Percentiles rank a stretch among this genome's conserved stretches.
Evolutionary conservation across 1,140 invertebrate species (phyloP).

Genomic region (Bombus soroeensis): DNA sequence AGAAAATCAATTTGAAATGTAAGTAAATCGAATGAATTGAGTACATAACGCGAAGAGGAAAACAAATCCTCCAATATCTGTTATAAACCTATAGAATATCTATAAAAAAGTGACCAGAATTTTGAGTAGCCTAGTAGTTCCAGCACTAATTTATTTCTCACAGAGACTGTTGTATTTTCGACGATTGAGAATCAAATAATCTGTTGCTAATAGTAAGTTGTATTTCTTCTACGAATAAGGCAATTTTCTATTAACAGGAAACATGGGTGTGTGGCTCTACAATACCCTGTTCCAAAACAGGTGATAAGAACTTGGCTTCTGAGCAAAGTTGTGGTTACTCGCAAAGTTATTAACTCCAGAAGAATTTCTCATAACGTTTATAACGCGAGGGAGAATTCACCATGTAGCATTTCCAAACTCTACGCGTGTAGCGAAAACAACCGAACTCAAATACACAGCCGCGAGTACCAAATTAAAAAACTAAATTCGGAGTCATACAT

Average conservation of each 20-base stretch:
- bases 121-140: too few relatives aligned
- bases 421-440: background rate
- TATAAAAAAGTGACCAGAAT: too few relatives aligned
- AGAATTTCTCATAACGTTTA: background rate
- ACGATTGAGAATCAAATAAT: too few relatives aligned
- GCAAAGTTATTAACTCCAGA: background rate
- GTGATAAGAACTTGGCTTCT: background rate
- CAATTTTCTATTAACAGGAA: background rate
- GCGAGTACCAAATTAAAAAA: background rate
- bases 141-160: too few relatives aligned
- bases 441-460: background rate
- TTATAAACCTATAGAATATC: too few relatives aligned
- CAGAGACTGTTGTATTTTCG: too few relatives aligned
- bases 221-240: background rate
- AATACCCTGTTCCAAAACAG: background rate
- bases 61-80: rapidly evolving
- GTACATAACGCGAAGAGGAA: too few relatives aligned
- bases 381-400: background rate
- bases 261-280: background rate
- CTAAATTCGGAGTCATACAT: background rate
- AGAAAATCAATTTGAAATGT: too few relatives aligned
- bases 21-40: too few relatives aligned
- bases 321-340: background rate
- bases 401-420: background rate
- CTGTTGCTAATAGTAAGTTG: background rate